Conservation (phyloP, 2,797 vertebrate species). For the Chelonia mydas region DNA sequence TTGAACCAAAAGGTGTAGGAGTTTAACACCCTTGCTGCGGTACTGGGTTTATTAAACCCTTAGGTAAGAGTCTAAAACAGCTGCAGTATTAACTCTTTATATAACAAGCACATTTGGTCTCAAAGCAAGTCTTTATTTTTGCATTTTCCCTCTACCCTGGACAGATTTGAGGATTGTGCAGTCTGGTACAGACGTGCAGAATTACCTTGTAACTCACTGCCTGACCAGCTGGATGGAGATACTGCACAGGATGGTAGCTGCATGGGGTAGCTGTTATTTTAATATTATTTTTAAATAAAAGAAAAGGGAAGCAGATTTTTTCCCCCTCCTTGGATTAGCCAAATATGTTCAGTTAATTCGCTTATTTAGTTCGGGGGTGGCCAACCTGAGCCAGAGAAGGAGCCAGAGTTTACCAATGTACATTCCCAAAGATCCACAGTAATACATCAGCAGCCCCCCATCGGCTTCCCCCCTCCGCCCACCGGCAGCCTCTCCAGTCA, state of each 20-base stretch:
- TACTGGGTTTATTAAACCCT: slow-evolving; percentile 50
- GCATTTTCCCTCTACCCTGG: background rate
- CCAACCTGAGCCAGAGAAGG: too few relatives aligned
- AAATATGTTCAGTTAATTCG: background rate
- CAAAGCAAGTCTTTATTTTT: background rate
- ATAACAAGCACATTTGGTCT: fast-evolving
- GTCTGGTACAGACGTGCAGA: background rate
- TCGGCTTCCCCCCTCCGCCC: too few relatives aligned
- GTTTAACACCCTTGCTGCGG: slow-evolving; percentile 68
- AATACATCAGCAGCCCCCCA: too few relatives aligned
- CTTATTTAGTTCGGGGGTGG: background rate
- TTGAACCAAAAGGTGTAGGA: slow-evolving; percentile 73
- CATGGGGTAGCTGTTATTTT: background rate
- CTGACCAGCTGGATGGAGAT: background rate
- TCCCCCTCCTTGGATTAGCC: background rate
- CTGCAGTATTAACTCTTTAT: slow-evolving; percentile 51
- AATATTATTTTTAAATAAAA: background rate
- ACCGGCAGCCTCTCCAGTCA: too few relatives aligned
- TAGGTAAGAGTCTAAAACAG: slow-evolving; percentile 10
- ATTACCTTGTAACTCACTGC: too few relatives aligned
- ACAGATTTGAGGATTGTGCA: background rate
- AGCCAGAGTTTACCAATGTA: too few relatives aligned
- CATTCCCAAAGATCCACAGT: too few relatives aligned
- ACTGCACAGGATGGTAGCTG: background rate
- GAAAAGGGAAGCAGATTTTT: background rate